Evolutionary conservation across 2,113 vertebrate species (phyloP).

Genomic region (Chloropsis hardwickii): DNA sequence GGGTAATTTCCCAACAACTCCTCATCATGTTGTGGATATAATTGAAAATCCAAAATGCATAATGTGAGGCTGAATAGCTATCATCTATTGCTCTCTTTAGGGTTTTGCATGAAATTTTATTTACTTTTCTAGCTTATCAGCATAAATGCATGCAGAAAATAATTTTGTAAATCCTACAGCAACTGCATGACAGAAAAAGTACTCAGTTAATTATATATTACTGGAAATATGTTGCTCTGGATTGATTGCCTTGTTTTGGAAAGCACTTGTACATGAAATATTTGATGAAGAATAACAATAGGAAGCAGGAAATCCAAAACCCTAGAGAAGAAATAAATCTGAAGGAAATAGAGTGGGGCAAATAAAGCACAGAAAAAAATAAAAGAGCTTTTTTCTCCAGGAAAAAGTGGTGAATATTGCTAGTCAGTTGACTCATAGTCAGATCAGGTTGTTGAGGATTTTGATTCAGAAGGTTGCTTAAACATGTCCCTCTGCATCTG

Average conservation of each 20-base stretch:
- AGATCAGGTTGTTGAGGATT: not conserved
- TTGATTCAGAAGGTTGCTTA: not conserved
- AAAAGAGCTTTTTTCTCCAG: not conserved
- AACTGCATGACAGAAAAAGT: not conserved
- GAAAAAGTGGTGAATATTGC: not conserved
- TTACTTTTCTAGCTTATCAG: constrained; percentile 36
- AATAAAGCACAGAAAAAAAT: constrained; percentile 2
- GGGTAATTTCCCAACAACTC: not conserved
- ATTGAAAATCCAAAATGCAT: not conserved
- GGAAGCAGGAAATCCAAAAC: constrained; percentile 7
- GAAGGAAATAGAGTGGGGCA: not conserved
- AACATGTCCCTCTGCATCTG: not conserved
- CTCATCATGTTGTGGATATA: not conserved
- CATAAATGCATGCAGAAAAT: constrained; percentile 34
- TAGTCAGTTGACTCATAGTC: not conserved
- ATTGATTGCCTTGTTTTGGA: constrained; percentile 46
- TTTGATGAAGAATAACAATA: constrained; percentile 29
- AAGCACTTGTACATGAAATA: constrained; percentile 37
- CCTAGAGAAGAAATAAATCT: constrained; percentile 26
- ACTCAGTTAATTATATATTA: constrained; percentile 20
- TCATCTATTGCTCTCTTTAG: constrained; percentile 14
- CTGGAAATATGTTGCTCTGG: constrained; percentile 18
- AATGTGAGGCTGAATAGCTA: not conserved
- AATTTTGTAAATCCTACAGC: not conserved
- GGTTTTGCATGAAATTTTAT: constrained; percentile 19